Evolutionary conservation across 64 coral and sea anemone species (phyloP), one percentile per base, ranked within the genome.

Genomic region (Pocillopora verrucosa): DNA sequence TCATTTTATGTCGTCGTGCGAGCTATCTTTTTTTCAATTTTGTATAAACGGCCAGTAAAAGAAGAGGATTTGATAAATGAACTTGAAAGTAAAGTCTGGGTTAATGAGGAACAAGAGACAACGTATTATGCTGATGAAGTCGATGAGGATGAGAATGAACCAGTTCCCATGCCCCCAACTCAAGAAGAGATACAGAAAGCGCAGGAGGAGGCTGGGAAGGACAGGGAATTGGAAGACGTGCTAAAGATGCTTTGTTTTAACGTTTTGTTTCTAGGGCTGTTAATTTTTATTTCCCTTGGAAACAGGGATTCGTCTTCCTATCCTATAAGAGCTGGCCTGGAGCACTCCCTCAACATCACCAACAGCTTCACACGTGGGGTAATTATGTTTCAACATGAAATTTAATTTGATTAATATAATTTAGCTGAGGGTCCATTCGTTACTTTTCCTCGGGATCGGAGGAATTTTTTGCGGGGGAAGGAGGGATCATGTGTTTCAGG

Each of bases 141-240:
- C 16, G 92, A 83, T 24, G 72, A 72, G 60, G 37, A 75, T 14
- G 73, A 61, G 15, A 15, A 6, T 12, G 56, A 80, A 14, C 34
- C 59, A 68, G 60, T 91, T 84, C 92, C 92, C 69, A 72, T 59
- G 34, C 86, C 92, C 34, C 92, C 92, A 11, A 81, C 34, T 2
- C 36, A 36, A 41, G 65, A 83, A 13, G 86, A 93, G 24, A 75
- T 88, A 15, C 76, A 59, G 22, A 75, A 72, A 61, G 92, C 87
- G 16, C 86, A 63, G 24, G 68, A 89, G 77, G 65, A 81, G 9
- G 92, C 92, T 11, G 86, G 86, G 24, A 72, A 74, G 30, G 78
- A 89, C 13, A 59, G 92, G 4, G 76, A 93, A 78, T 62, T 93
- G 58, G 92, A 93, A 25, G 86, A 93, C 63, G 92, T 93, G 4